Evolutionary conservation across 2,797 vertebrate genomes (phyloP), one percentile per base, ranked within the genome.

Genomic region (Crocidura indochinensis): DNA sequence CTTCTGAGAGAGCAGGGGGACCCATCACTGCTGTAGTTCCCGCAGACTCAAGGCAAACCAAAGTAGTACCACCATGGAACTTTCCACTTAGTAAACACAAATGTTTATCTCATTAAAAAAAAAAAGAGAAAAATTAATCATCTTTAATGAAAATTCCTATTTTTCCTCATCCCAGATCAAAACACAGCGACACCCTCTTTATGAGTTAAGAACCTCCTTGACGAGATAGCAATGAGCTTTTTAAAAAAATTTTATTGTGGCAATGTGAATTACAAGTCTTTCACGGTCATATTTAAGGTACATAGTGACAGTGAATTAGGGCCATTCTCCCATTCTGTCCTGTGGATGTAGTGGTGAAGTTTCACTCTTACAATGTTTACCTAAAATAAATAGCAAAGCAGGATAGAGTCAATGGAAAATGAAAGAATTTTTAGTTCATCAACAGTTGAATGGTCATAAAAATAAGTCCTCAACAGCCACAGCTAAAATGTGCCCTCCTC

Each of bases 311-410:
- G 38, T 38, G 38, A 38, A 38, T 38, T 38, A 38, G 38, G 38
- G 38, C 38, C 38, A 38, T 38, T 38, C 24, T 81, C 72, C 44
- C 67, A 1, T 73, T 88, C 73, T 74, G 38, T 85, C 65, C 11
- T 9, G 19, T 88, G 68, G 74, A 67, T 7, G 26, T 74, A 31
- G 73, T 51, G 6, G 46, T 49, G 56, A 88, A 47, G 15, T 60
- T 77, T 83, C 84, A 44, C 75, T 95, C 88, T 93, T 47, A 72
- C 27, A 51, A 17, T 51, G 46, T 67, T 56, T 64, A 19, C 86
- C 83, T 64, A 81, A 94, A 94, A 94, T 94, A 94, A 92, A 90
- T 77, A 88, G 71, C 91, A 75, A 90, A 84, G 76, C 75, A 85
- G 53, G 80, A 84, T 69, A 51, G 15, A 10, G 1, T 96, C 88